Evolutionary conservation across 2,113 vertebrate species (phyloP).

Genomic region (Bambusicola thoracicus): DNA sequence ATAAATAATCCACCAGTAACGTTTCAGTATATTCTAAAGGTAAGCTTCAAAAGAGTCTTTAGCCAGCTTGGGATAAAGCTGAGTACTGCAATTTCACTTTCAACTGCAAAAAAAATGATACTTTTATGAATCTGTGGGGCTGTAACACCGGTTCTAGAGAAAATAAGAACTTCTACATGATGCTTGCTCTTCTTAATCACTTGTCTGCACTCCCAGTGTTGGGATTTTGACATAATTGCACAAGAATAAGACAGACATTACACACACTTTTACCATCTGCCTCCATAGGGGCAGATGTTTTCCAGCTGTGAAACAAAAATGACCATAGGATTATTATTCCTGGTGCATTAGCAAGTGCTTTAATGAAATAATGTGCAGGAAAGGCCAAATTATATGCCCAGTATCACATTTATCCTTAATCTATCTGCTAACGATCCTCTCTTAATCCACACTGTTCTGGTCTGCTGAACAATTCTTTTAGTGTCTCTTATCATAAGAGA

Average conservation of each 20-base stretch:
- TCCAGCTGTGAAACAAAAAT: constrained; percentile 45
- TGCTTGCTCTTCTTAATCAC: constrained; percentile 17
- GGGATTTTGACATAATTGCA: constrained; percentile 32
- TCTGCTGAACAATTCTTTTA: not conserved
- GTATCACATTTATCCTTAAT: constrained; percentile 5
- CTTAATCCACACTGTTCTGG: constrained; percentile 20
- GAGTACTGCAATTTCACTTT: not conserved
- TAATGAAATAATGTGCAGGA: not conserved
- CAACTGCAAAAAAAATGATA: not conserved
- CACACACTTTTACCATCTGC: constrained; percentile 20
- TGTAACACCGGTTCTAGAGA: not conserved
- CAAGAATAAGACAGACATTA: constrained; percentile 5
- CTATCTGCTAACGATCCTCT: constrained; percentile 14
- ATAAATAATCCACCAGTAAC: not conserved
- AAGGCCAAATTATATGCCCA: not conserved
- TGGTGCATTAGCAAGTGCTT: not conserved
- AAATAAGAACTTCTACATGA: constrained; percentile 5
- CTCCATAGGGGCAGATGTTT: constrained; percentile 27
- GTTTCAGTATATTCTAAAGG: not conserved
- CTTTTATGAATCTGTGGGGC: not conserved
- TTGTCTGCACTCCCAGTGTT: not conserved
- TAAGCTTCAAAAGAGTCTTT: not conserved
- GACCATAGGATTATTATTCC: not conserved
- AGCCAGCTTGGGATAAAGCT: not conserved
- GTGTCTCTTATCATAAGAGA: not conserved